Percentiles rank a stretch among this genome's conserved stretches.
Evolutionary conservation across 1,140 invertebrate species (phyloP).

Genomic region (Brachionus manjavacas): DNA sequence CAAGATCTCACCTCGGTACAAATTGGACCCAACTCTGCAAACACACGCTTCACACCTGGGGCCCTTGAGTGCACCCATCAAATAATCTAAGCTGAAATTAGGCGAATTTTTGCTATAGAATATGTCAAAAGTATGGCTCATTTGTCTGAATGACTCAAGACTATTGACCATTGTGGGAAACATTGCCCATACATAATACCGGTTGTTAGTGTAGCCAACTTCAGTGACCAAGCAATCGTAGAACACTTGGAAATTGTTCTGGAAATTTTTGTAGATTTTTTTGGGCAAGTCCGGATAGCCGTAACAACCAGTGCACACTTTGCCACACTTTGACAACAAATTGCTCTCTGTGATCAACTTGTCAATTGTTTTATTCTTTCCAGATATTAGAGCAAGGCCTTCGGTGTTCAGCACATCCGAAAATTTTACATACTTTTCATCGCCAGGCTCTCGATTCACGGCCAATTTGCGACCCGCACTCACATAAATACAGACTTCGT

Average conservation of each 20-base stretch:
- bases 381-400: background rate
- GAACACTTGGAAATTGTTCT: background rate
- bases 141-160: background rate
- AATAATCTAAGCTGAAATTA: background rate
- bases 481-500: slow-evolving; percentile 16
- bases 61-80: background rate
- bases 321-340: background rate
- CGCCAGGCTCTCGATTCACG: background rate
- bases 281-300: background rate
- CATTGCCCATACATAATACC: background rate
- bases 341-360: background rate
- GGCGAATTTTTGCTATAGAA: background rate
- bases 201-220: background rate
- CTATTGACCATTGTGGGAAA: background rate
- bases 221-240: background rate
- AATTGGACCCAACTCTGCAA: background rate
- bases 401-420: background rate
- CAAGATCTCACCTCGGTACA: background rate
- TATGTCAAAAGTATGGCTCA: background rate
- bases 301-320: background rate
- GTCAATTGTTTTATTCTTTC: background rate
- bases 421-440: background rate
- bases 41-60: background rate
- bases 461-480: background rate
- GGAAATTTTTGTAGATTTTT: slow-evolving; percentile 16